A percentile compares a stretch with the other conserved stretches of the same genome.
phyloP scores from a whole-genome alignment of 64 coral and sea anemone genomes.

The Dendrophyllia cribrosa region DNA sequence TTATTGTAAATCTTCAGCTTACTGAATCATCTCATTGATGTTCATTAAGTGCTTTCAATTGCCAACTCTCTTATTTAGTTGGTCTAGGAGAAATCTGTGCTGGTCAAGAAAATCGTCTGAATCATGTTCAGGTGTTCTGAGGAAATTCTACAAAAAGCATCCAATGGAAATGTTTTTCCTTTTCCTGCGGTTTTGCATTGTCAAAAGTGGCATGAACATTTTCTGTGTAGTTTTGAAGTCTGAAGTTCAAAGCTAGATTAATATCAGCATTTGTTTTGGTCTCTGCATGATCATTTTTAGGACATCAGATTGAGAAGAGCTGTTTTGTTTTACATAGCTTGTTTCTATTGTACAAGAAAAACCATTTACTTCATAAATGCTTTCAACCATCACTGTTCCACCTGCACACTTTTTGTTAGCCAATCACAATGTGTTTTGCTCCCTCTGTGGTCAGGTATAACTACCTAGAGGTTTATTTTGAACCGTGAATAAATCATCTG shows the following conservation, averaged over 20 bases:
- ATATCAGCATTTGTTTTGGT: not conserved
- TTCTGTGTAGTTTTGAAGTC: too few relatives aligned
- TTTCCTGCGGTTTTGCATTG: too few relatives aligned
- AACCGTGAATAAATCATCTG: constrained; percentile 23
- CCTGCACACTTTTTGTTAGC: constrained; percentile 4
- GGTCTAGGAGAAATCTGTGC: too few relatives aligned
- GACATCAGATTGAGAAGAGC: not conserved
- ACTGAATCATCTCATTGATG: too few relatives aligned
- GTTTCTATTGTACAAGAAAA: not conserved
- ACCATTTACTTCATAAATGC: not conserved
- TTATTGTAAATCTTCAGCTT: too few relatives aligned
- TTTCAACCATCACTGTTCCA: not conserved
- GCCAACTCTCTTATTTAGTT: too few relatives aligned
- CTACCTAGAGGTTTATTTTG: constrained; percentile 1
- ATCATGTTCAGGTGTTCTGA: too few relatives aligned
- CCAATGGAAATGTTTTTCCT: too few relatives aligned
- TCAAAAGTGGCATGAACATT: too few relatives aligned
- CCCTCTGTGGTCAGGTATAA: constrained; percentile 19
- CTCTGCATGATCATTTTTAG: not conserved
- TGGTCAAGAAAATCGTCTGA: too few relatives aligned
- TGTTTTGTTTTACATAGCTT: not conserved
- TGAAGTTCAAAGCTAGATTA: not conserved
- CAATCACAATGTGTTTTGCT: not conserved
- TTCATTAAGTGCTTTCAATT: too few relatives aligned
- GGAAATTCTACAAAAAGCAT: too few relatives aligned